Conservation (phyloP, 2,797 vertebrate species). For the Propithecus deckenii region DNA sequence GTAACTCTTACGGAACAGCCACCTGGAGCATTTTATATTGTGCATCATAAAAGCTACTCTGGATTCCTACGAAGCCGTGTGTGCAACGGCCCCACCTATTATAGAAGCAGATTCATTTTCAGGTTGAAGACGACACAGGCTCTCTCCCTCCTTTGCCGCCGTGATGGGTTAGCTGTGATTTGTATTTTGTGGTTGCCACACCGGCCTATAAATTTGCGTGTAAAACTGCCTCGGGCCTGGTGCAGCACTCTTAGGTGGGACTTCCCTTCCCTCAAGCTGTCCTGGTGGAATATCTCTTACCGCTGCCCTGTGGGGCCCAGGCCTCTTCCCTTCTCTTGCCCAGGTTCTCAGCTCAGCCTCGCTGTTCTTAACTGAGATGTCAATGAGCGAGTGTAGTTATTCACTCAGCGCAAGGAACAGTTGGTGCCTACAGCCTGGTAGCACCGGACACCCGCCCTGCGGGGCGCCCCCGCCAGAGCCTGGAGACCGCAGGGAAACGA, state of each 20-base stretch:
- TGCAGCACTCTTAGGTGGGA: background rate
- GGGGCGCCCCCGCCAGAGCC: too few species aligned
- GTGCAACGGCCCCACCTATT: background rate
- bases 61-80: background rate
- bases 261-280: background rate
- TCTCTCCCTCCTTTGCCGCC: background rate
- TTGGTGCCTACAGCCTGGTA: background rate
- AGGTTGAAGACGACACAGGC: background rate
- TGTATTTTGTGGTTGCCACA: background rate
- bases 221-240: background rate
- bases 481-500: background rate
- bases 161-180: background rate
- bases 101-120: background rate
- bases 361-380: background rate
- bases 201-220: background rate
- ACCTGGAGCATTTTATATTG: background rate
- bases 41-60: background rate
- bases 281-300: background rate
- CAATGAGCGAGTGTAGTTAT: background rate
- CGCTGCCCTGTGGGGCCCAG: background rate
- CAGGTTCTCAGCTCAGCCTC: too few species aligned
- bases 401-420: background rate
- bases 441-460: too few species aligned
- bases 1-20: background rate
- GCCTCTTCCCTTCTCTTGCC: background rate